These are phyloP conservation scores for Tetragnatha montana DNA, from an alignment of 2,888 invertebrate species.

Conservation along the genomic window DNA sequence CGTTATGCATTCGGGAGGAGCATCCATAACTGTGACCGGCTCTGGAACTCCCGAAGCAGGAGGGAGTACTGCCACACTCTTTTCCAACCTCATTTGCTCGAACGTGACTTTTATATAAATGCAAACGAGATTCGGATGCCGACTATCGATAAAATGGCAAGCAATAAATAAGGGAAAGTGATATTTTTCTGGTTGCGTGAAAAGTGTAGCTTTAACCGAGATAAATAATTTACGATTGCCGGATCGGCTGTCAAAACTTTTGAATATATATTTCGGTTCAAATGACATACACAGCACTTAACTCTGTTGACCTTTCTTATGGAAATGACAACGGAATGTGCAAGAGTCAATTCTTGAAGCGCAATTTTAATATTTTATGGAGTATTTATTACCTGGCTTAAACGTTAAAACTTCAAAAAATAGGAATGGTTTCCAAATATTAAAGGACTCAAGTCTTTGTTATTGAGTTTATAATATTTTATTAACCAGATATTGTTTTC, in stretches of 20 bases:
- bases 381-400: too few relatives aligned
- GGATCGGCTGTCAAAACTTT: neutral
- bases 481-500: too few relatives aligned
- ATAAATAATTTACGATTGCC: neutral
- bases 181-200: neutral
- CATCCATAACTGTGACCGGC: neutral
- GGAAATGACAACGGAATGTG: too few relatives aligned
- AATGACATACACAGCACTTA: too few relatives aligned
- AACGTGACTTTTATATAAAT: slow-evolving; percentile 1
- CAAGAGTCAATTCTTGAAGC: too few relatives aligned
- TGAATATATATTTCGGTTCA: too few relatives aligned
- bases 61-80: neutral
- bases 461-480: too few relatives aligned
- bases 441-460: too few relatives aligned
- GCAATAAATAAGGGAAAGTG: neutral
- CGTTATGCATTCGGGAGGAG: neutral
- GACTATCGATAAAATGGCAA: neutral
- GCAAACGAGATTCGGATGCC: neutral
- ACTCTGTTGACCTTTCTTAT: too few relatives aligned
- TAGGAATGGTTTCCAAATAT: too few relatives aligned
- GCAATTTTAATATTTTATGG: too few relatives aligned
- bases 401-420: too few relatives aligned
- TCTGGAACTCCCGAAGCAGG: neutral
- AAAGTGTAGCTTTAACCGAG: neutral
- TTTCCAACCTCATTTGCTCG: neutral